Conservation (phyloP, 2,797 vertebrate genomes). For the Falco rusticolus region DNA sequence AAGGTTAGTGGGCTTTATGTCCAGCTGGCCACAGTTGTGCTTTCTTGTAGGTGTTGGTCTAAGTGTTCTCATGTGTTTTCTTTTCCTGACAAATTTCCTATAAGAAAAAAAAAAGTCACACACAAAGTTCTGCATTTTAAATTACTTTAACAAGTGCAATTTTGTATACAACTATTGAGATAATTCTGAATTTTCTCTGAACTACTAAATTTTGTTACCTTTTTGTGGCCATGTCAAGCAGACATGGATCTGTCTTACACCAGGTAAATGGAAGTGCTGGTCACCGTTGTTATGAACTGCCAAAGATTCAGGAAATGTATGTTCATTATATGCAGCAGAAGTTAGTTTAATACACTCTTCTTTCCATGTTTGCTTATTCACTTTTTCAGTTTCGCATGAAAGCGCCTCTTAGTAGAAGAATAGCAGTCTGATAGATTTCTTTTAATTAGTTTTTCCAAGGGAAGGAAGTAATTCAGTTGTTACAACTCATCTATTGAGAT, state of each 20-base stretch:
- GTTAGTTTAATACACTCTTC: neutral
- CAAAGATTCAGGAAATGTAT: neutral
- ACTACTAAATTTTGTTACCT: neutral
- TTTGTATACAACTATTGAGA: neutral
- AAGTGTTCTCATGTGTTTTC: fast-evolving
- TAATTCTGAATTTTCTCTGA: neutral
- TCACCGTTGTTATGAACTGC: fast-evolving
- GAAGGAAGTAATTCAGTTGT: neutral
- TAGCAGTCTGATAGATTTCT: neutral
- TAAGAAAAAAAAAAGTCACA: no score
- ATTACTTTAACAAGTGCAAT: neutral
- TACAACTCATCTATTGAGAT: neutral
- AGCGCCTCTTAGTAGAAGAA: neutral
- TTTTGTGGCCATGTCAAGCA: neutral
- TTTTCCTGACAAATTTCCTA: neutral
- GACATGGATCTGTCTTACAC: fast-evolving
- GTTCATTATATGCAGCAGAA: neutral
- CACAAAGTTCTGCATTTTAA: neutral
- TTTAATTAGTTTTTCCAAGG: neutral
- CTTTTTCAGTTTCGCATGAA: neutral
- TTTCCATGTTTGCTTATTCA: neutral
- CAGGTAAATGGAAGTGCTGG: neutral
- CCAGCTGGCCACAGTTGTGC: neutral
- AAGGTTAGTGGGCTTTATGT: neutral
- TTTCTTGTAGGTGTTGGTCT: neutral